Conservation (phyloP, 2,888 invertebrate species). For the Drosophila borborema region DNA sequence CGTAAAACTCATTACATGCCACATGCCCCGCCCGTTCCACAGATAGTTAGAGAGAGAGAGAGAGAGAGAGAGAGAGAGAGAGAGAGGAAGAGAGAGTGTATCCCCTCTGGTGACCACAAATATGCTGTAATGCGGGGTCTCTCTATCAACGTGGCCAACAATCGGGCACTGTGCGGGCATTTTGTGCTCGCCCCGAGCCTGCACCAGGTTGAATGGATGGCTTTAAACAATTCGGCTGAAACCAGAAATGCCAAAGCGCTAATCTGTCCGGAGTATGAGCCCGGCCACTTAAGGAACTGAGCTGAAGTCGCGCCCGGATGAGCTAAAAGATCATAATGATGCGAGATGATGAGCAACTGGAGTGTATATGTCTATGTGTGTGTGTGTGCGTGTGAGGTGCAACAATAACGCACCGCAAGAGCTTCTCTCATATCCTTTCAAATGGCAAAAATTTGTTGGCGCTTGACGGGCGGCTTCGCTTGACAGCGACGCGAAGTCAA, state of each 20-base stretch:
- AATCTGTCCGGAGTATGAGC: constrained; percentile 55
- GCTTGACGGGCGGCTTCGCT: constrained; percentile 57
- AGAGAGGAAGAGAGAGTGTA: background rate
- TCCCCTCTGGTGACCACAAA: constrained; percentile 60
- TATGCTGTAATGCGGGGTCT: constrained; percentile 66
- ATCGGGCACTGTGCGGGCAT: constrained; percentile 16
- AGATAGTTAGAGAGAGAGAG: background rate
- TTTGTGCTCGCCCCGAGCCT: background rate
- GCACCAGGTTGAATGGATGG: constrained; percentile 4
- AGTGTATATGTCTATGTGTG: background rate
- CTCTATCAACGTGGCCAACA: constrained; percentile 38
- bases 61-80: no score
- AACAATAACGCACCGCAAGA: constrained; percentile 51
- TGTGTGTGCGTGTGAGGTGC: constrained; percentile 33
- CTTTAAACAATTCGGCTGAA: constrained; percentile 43
- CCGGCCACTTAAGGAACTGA: constrained; percentile 51
- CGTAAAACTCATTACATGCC: constrained; percentile 77
- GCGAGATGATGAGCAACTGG: constrained; percentile 14
- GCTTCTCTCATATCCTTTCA: constrained; percentile 57
- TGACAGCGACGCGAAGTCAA: constrained; percentile 51
- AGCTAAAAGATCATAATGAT: constrained; percentile 23
- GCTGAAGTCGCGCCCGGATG: constrained; percentile 46
- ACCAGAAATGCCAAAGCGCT: constrained; percentile 66
- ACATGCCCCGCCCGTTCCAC: constrained; percentile 33
- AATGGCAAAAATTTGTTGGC: constrained; percentile 69